These are phyloP conservation scores for Leuctra nigra DNA, from an alignment of 2,888 invertebrate species.

Conservation along the genomic window DNA sequence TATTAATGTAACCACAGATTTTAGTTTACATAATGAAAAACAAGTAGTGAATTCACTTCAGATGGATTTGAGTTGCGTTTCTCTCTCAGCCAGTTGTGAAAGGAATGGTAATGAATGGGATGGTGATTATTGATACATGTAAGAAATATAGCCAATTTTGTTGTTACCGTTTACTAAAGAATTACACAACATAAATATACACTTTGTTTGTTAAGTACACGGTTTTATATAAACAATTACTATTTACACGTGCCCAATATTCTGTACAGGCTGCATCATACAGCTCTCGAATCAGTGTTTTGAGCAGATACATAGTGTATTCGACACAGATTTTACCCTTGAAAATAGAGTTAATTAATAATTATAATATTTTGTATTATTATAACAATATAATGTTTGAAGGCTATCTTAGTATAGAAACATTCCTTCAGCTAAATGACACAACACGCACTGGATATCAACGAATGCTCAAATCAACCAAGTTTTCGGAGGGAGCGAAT, in stretches of 20 bases:
- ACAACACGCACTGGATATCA: background rate
- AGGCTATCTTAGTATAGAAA: constrained; percentile 22
- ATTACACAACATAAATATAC: constrained; percentile 29
- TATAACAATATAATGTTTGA: constrained; percentile 16
- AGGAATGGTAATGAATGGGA: too few relatives aligned
- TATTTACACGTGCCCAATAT: constrained; percentile 19
- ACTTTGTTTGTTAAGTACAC: constrained; percentile 23
- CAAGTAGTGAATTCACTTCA: too few relatives aligned
- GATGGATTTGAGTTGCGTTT: too few relatives aligned
- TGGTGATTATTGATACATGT: background rate
- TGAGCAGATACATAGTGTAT: constrained; percentile 25
- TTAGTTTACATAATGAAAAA: too few relatives aligned
- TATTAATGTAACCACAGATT: too few relatives aligned
- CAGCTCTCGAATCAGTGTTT: constrained; percentile 24
- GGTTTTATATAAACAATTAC: constrained; percentile 19
- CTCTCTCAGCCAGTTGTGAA: too few relatives aligned
- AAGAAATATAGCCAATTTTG: background rate
- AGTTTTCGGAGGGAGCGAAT: background rate
- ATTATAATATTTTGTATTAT: constrained; percentile 7
- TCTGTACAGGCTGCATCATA: constrained; percentile 22
- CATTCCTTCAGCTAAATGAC: constrained; percentile 6
- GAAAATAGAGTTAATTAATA: constrained; percentile 16
- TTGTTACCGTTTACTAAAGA: constrained; percentile 29
- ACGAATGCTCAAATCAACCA: background rate
- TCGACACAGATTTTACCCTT: constrained; percentile 17